Evolutionary conservation across 2,113 vertebrate genomes (phyloP), one percentile per base, ranked within the genome.

Genomic region (Artemisiospiza belli): DNA sequence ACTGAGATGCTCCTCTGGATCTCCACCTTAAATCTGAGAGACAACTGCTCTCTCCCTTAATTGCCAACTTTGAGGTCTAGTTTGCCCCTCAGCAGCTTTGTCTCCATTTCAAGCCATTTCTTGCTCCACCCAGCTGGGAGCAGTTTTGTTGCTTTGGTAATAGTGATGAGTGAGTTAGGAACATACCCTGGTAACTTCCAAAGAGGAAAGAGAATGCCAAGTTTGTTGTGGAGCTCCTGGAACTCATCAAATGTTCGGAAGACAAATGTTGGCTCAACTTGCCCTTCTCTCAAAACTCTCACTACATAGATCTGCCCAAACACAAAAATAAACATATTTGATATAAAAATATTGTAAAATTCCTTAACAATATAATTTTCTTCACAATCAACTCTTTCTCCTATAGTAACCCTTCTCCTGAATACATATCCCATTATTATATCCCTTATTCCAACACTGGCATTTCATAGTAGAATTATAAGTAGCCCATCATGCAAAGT

Each of bases 211-310:
- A 99, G 98, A 96, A 99, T 99, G 92, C 98, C 98, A 76, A 99
- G 98, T 90, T 99, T 99, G 97, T 99, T 99, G 97, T 99, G 99
- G 55, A 99, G 98, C 97, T 99, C 99, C 97, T 99, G 99, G 97
- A 99, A 99, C 94, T 99, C 99, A 64, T 99, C 99, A 96, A 99
- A 99, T 35, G 99, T 99, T 92, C 99, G 98, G 97, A 99, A 99
- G 89, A 99, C 97, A 97, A 99, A 99, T 3, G 98, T 96, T 35
- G 99, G 98, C 76, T 99, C 99, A 33, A 96, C 96, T 83, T 99
- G 99, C 28, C 98, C 98, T 87, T 99, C 99, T 92, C 99, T 99
- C 87, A 99, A 90, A 95, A 99, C 96, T 97, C 99, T 98, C 77
- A 99, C 98, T 47, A 98, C 99, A 7, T 99, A 99, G 49, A 99